A percentile compares a stretch with the other conserved stretches of the same genome.
phyloP scores from a whole-genome alignment of 2,888 invertebrate species.

The Eristalis tenax region DNA sequence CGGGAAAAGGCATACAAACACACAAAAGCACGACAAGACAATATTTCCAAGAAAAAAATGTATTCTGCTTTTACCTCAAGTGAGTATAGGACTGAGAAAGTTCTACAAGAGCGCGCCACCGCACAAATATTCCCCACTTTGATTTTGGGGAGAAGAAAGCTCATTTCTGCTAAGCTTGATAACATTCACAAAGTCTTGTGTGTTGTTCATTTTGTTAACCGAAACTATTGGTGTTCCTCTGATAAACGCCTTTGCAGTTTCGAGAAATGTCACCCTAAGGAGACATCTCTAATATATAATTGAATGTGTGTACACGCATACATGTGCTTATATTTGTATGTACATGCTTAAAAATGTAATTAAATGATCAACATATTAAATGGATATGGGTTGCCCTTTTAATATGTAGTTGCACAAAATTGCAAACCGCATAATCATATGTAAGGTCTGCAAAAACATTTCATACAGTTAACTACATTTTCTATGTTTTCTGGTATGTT shows the following conservation, averaged over 20 bases:
- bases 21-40: neutral
- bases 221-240: conserved; percentile 14
- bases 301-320: neutral
- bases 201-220: neutral
- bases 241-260: conserved; percentile 25
- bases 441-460: neutral
- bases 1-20: conserved; percentile 31
- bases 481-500: neutral
- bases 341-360: neutral
- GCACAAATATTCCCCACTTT: conserved; percentile 26
- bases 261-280: neutral
- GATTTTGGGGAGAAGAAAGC: conserved; percentile 21
- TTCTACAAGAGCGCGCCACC: conserved; percentile 43
- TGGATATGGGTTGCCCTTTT: neutral
- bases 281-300: neutral
- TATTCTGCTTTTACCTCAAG: neutral
- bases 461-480: neutral
- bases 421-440: neutral
- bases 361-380: neutral
- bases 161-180: conserved; percentile 30
- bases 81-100: conserved; percentile 17
- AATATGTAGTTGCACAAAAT: neutral
- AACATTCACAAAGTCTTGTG: conserved; percentile 32
- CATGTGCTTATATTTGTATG: neutral
- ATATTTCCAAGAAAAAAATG: neutral